These are phyloP conservation scores for Microchirus variegatus DNA, from an alignment of 2,797 vertebrate genomes.

Conservation along the genomic window DNA sequence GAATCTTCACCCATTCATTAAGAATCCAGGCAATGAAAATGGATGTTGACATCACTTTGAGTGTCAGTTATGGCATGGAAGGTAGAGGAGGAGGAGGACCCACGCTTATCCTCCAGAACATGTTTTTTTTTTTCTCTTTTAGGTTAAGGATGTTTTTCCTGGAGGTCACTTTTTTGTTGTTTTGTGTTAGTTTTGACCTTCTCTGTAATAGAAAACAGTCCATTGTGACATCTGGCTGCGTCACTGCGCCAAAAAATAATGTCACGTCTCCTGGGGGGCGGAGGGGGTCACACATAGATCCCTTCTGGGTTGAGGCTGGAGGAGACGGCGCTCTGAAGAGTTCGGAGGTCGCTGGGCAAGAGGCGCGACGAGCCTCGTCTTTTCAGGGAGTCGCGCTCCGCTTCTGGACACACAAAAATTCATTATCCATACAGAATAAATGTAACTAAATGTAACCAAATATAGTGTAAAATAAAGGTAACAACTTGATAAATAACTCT, in stretches of 20 bases:
- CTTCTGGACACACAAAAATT: too few species aligned
- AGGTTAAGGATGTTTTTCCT: slow-evolving; percentile 4
- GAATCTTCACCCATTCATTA: slow-evolving; percentile 7
- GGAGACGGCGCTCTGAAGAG: slow-evolving; percentile 87
- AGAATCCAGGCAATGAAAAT: slow-evolving; percentile 18
- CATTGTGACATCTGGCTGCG: not conserved
- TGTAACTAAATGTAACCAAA: too few species aligned
- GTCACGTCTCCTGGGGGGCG: slow-evolving; percentile 5
- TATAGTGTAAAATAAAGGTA: too few species aligned
- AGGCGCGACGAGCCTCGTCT: slow-evolving; percentile 87
- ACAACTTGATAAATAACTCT: too few species aligned
- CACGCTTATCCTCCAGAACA: slow-evolving; percentile 13
- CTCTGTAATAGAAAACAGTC: slow-evolving; percentile 1
- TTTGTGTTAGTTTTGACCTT: not conserved
- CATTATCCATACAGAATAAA: too few species aligned
- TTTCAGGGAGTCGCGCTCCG: slow-evolving; percentile 88
- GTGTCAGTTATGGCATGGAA: slow-evolving; percentile 14
- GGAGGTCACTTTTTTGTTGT: slow-evolving; percentile 8
- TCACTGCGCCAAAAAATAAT: not conserved
- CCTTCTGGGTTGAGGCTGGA: slow-evolving; percentile 95
- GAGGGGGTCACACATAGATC: slow-evolving; percentile 96
- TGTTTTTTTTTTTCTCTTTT: slow-evolving; percentile 3
- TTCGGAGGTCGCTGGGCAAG: slow-evolving; percentile 89
- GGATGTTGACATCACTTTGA: slow-evolving; percentile 54
- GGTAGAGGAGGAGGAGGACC: slow-evolving; percentile 37